phyloP scores from a whole-genome alignment of 2,888 invertebrate genomes.

The Lagria hirta region DNA sequence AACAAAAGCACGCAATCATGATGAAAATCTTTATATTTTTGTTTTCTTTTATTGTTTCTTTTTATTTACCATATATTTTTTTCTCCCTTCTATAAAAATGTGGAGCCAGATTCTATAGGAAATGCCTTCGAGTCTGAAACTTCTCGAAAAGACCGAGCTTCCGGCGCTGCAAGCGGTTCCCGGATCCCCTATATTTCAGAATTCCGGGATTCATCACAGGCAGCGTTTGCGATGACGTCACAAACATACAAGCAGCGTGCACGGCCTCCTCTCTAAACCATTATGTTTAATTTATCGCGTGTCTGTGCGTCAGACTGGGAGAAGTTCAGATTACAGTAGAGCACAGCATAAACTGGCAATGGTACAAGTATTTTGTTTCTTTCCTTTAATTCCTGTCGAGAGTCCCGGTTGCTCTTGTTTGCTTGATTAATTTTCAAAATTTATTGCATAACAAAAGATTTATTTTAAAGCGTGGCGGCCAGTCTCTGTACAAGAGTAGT shows the following conservation, averaged over 20 bases:
- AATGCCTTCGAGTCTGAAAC: conserved; percentile 9
- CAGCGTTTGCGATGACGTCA: conserved; percentile 45
- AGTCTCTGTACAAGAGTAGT: no score
- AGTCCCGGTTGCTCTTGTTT: conserved; percentile 27
- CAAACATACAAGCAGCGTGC: conserved; percentile 31
- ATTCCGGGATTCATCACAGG: conserved; percentile 42
- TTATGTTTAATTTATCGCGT: conserved; percentile 47
- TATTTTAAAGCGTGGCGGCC: no score
- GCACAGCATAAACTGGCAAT: conserved; percentile 35
- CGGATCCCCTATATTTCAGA: no score
- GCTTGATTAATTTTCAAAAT: conserved; percentile 48
- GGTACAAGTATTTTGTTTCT: conserved; percentile 43
- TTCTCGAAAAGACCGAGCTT: conserved; percentile 14
- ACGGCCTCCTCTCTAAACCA: conserved; percentile 39
- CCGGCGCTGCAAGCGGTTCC: conserved; percentile 20
- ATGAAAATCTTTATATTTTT: no score
- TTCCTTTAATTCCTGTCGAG: conserved; percentile 43
- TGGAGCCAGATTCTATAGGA: no score
- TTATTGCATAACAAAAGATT: conserved; percentile 47
- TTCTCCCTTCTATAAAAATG: not conserved
- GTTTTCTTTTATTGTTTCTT: no score
- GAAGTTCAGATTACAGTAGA: conserved; percentile 23
- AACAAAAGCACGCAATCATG: no score
- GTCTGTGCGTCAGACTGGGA: conserved; percentile 41
- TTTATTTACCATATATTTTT: no score